Evolutionary conservation across 2,113 vertebrate species (phyloP).

Genomic region (Solenodon paradoxus): DNA sequence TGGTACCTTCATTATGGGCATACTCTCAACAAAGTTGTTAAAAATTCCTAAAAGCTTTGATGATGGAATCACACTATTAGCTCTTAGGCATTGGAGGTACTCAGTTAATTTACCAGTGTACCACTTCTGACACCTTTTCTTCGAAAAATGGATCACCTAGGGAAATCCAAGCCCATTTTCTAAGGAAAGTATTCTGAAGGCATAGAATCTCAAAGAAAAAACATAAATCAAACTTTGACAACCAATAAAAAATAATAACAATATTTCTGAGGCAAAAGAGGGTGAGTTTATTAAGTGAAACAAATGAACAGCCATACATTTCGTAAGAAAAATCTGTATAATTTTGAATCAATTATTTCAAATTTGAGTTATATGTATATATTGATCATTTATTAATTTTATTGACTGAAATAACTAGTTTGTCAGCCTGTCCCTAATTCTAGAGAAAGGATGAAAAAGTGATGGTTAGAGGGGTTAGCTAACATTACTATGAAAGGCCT

Average conservation of each 20-base stretch:
- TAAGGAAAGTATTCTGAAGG: neutral
- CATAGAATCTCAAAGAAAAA: neutral
- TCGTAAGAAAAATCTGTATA: neutral
- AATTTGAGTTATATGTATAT: neutral
- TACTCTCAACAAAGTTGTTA: neutral
- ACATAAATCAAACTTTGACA: neutral
- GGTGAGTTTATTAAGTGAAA: slow-evolving; percentile 42
- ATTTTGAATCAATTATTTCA: neutral
- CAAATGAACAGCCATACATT: neutral
- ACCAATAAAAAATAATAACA: neutral
- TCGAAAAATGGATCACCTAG: neutral
- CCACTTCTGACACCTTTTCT: too few relatives aligned
- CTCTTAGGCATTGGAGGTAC: neutral
- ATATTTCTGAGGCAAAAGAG: neutral
- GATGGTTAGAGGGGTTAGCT: accelerated
- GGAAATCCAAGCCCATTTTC: neutral
- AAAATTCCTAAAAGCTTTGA: neutral
- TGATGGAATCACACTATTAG: too few relatives aligned
- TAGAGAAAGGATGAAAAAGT: neutral
- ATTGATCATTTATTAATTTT: neutral
- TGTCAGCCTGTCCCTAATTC: neutral
- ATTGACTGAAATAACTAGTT: neutral
- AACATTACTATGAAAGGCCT: neutral
- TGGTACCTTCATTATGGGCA: accelerated
- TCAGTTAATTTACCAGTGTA: neutral